Percentiles rank a stretch among this genome's conserved stretches.
These are phyloP conservation scores for Ianthella basta DNA, from an alignment of 37 sponge, comb jelly and placozoan genomes.

Conservation along the genomic window DNA sequence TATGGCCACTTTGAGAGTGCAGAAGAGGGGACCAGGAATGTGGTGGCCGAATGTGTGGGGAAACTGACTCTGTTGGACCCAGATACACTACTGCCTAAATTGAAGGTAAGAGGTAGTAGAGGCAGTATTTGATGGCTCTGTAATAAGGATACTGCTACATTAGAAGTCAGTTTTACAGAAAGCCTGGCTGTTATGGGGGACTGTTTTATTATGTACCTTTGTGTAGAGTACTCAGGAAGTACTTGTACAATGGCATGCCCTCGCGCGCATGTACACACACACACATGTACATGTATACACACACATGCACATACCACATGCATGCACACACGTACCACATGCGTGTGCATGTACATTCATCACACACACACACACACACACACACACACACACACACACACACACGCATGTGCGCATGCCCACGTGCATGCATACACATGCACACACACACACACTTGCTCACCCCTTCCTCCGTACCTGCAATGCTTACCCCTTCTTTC, in stretches of 20 bases:
- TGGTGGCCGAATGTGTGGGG: slow-evolving; percentile 98
- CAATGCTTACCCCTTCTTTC: background rate
- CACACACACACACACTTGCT: no score
- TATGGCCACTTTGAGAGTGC: slow-evolving; percentile 87
- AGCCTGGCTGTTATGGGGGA: background rate
- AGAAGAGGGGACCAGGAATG: slow-evolving; percentile 95
- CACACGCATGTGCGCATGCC: background rate
- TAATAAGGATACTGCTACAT: no score
- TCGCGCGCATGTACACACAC: no score
- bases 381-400: background rate
- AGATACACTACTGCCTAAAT: slow-evolving; percentile 76
- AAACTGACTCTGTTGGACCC: slow-evolving; percentile 96
- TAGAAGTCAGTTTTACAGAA: no score
- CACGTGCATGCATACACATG: background rate
- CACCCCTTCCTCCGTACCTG: no score
- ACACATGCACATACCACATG: background rate
- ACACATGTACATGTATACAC: background rate
- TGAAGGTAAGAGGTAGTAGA: slow-evolving; percentile 44
- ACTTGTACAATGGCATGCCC: no score
- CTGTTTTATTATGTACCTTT: background rate
- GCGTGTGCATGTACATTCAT: no score
- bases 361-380: no score
- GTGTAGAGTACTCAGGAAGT: no score
- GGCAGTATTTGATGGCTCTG: background rate
- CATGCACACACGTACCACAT: background rate